Base-by-base conservation (phyloP, 2,797 vertebrate genomes). In the Myiotriccus ornatus region DNA sequence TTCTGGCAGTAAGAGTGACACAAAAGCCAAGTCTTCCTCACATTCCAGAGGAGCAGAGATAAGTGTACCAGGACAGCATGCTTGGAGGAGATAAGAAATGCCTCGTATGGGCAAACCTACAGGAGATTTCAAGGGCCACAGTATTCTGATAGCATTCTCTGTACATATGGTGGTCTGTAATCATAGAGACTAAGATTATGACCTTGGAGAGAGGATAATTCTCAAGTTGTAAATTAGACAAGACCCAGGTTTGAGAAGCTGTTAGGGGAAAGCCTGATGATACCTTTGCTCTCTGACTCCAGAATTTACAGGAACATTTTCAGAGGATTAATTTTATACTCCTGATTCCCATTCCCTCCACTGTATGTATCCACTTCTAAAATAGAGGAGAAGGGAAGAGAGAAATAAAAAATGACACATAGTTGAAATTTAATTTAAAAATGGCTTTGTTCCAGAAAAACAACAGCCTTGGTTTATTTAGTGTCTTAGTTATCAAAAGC, bases 171-270 rank as follows among this genome's bases (percentile, higher is more conserved):
- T 41, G 30, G 24, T 23, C 30, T 2, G 5, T 37, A 59, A 10
- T 16, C 7, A 10, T 0, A 28, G 20, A 57, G n/a, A 46, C 10
- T 37, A 41, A 1, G 5, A 23, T 3, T 19, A 22, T 8, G 28
- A 65, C 57, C 59, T 12, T 52, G 39, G 27, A 62, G 52, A 91
- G 13, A 86, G 53, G 27, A 44, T 32, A 78, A 21, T 18, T 75
- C 46, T 49, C 57, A 55, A 63, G 57, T 43, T 55, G 21, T 3
- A 35, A 62, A 32, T 57, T 1, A 63, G 27, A 12, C n/a, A 84
- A 55, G 55, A 68, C 6, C 10, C 27, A 44, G 30, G 43, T 32
- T 9, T 71, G 69, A 75, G 50, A 80, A 71, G 43, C 21, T 10
- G 2, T 8, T 10, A 25, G 12, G 49, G 34, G 18, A 84, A 84